Evolutionary conservation across 2,113 vertebrate genomes (phyloP), one percentile per base, ranked within the genome.

Genomic region (Aptenodytes forsteri): DNA sequence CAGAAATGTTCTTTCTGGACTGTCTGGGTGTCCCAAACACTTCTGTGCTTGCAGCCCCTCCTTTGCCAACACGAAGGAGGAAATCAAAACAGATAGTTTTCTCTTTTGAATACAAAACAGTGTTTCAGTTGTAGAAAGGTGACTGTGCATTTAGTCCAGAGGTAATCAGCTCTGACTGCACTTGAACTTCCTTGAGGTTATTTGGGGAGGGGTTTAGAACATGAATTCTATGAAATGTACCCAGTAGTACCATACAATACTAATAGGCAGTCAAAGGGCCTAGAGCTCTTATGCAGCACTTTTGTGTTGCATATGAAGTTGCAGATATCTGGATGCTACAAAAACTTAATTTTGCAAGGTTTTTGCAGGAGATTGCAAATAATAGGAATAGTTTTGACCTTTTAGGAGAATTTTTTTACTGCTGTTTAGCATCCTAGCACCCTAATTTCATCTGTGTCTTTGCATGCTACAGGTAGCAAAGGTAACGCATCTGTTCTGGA

Each of bases 71-170:
- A 1, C 3, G 10, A 25, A 47, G 26, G 26, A 59, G 40, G 66
- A 59, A 62, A 49, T 9, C 15, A 11, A 32, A 69, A 0, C 8
- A 3, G 12, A 0, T 11, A 7, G 2, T 29, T 49, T 55, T n/a
- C 16, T 59, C 16, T 14, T 26, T 8, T 59, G 11, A 36, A 10
- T 19, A 19, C 26, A 82, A 17, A 47, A 0, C 20, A 2, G 11
- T 5, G 38, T 9, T 84, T 65, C 6, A 3, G 23, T 44, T 40
- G 13, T 27, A 10, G 62, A 38, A 65, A 55, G 38, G 12, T 44
- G 50, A 29, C 54, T 9, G 5, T 83, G 32, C 23, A 42, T 38
- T 21, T 69, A 40, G 54, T 38, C 26, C 15, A 44, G 49, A 40
- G 36, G 11, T 36, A 25, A 27, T 12, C 5, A 6, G 10, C 87